Base-by-base conservation (phyloP, 2,113 vertebrate species). In the Channa argus region DNA sequence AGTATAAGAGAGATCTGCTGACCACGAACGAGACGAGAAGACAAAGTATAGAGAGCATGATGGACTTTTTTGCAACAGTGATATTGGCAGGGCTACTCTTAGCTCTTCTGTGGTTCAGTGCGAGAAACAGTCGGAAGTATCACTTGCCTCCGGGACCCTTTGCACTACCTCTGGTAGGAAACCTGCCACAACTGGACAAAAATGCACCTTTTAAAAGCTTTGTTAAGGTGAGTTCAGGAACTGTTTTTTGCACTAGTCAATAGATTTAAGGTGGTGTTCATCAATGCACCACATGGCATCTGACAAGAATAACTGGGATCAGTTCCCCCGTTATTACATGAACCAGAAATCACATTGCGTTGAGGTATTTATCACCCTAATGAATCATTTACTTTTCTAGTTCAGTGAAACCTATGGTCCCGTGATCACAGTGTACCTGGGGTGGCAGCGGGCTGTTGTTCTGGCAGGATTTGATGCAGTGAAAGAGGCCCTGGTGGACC, bases 391-490 rank as follows among this genome's bases (percentile, higher is more conserved):
- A 6, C 24, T 63, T 46, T 14, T 67, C 7, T 9, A 93, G 93
- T 70, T 91, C 64, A 94, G 92, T 77, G 66, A 89, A 59, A 88
- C 39, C 11, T 89, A 92, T 3, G 93, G 91, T 2, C 82, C 91
- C 52, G 91, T 94, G 79, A 83, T 94, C 79, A 93, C 88, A 0
- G 0, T 94, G 4, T 79, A 94, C 54, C 63, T 96, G 60, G 95
- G 94, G 6, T 74, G 72, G n/a, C 83, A 86, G 67, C 83, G 92
- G 4, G 4, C 52, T 0, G 89, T 95, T 6, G 83, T 92, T 8
- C 78, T 96, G 60, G 80, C 90, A 0, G 94, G 92, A 1, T 94
- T 92, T 34, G 86, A 95, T 1, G 51, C 90, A 0, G 91, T 95
- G 33, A 91, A 89, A 55, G 93, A 93, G 51, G 92, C 93, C 3